Conservation (phyloP, 2,888 invertebrate genomes). For the Melinaea marsaeus region DNA sequence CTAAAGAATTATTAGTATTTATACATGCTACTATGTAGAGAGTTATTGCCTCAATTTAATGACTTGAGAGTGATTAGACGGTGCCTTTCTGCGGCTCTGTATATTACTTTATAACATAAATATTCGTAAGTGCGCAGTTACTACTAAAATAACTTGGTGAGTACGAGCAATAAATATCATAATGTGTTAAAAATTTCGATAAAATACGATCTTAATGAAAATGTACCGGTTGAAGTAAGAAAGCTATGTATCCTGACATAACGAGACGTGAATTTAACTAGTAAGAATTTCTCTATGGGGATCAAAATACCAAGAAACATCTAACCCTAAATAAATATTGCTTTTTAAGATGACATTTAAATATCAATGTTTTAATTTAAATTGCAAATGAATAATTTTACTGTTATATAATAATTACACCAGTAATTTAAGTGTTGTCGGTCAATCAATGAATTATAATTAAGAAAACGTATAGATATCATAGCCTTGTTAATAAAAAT, state of each 20-base stretch:
- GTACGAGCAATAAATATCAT: constrained; percentile 23
- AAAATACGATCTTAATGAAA: constrained; percentile 13
- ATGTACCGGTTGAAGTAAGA: constrained; percentile 8
- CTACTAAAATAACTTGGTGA: constrained; percentile 47
- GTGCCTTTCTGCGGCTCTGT: constrained; percentile 50
- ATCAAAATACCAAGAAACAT: no score
- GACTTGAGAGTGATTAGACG: constrained; percentile 69
- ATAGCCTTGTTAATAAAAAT: not conserved
- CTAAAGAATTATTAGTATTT: constrained; percentile 72
- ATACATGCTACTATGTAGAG: constrained; percentile 72
- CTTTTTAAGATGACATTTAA: not conserved
- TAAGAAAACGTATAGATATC: not conserved
- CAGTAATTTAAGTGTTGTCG: not conserved
- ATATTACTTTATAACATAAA: constrained; percentile 67
- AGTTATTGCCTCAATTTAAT: constrained; percentile 74
- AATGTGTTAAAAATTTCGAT: constrained; percentile 17
- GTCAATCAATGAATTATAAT: not conserved
- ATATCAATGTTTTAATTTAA: not conserved
- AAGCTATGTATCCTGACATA: not conserved
- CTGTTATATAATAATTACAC: not conserved
- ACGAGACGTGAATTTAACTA: not conserved
- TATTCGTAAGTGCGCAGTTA: constrained; percentile 53
- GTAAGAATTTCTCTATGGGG: no score
- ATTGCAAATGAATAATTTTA: not conserved
- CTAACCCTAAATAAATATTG: not conserved